Conservation (phyloP, 2,888 invertebrate species). For the Odontothrips loti region DNA sequence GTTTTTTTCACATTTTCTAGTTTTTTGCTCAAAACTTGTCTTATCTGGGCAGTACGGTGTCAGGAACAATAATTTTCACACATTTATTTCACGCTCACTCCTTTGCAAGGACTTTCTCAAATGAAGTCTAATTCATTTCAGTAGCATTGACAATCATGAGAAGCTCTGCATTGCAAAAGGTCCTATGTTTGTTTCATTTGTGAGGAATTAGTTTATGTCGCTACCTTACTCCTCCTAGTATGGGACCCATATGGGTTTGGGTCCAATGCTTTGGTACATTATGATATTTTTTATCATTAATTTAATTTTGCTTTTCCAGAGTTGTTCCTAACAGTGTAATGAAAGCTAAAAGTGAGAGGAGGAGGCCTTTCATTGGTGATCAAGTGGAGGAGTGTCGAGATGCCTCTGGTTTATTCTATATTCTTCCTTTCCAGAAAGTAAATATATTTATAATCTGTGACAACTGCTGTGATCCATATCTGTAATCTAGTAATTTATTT, state of each 20-base stretch:
- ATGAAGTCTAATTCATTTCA: neutral
- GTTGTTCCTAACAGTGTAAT: conserved; percentile 91
- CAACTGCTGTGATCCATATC: neutral
- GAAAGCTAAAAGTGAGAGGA: conserved; percentile 95
- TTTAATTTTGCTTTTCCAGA: conserved; percentile 44
- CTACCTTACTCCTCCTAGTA: no score
- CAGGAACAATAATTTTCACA: neutral
- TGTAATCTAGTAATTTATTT: neutral
- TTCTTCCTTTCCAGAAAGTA: conserved; percentile 84
- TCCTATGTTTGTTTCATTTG: no score
- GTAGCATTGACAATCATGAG: no score
- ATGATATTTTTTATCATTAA: neutral
- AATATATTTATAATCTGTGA: conserved; percentile 18
- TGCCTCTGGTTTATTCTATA: conserved; percentile 88
- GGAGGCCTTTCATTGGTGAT: conserved; percentile 86
- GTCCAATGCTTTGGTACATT: no score
- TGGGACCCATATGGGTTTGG: no score
- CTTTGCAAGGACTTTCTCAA: neutral
- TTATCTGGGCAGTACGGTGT: neutral
- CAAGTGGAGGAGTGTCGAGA: conserved; percentile 97
- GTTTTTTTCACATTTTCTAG: neutral
- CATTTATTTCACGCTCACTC: neutral
- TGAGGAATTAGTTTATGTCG: no score
- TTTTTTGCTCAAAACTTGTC: no score
- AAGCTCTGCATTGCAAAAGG: no score